A percentile compares a stretch with the other conserved stretches of the same genome.
Evolutionary conservation across 2,113 vertebrate species (phyloP).

Genomic region (Daubentonia madagascariensis): DNA sequence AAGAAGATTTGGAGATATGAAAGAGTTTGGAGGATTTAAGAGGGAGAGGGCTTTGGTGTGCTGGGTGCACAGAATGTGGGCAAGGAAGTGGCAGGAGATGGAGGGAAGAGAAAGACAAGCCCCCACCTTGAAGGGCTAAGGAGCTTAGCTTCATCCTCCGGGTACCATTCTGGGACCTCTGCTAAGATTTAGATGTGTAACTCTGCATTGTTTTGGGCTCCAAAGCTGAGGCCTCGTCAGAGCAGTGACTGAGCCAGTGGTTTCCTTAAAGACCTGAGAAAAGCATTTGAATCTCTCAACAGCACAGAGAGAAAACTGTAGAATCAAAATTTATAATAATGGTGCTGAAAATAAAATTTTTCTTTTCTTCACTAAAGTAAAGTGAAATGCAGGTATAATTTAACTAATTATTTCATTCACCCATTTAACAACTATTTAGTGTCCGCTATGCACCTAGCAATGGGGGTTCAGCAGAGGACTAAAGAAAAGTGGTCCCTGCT

Average conservation of each 20-base stretch:
- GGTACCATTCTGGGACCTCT: too few relatives aligned
- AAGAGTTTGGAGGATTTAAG: neutral
- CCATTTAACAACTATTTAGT: neutral
- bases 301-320: neutral
- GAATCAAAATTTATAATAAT: neutral
- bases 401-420: neutral
- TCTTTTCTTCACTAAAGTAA: neutral
- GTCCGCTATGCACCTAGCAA: fast-evolving
- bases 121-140: neutral
- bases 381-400: neutral
- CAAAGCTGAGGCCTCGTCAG: neutral
- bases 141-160: neutral
- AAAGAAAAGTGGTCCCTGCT: neutral
- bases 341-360: neutral
- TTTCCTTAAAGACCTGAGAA: neutral
- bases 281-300: neutral
- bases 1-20: neutral
- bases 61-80: too few relatives aligned
- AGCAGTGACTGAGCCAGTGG: neutral
- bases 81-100: too few relatives aligned
- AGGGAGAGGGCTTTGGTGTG: neutral
- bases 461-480: neutral
- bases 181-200: neutral
- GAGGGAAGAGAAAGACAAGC: neutral
- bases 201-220: neutral